Conservation (phyloP, 2,113 vertebrate species). For the Prionailurus viverrinus region DNA sequence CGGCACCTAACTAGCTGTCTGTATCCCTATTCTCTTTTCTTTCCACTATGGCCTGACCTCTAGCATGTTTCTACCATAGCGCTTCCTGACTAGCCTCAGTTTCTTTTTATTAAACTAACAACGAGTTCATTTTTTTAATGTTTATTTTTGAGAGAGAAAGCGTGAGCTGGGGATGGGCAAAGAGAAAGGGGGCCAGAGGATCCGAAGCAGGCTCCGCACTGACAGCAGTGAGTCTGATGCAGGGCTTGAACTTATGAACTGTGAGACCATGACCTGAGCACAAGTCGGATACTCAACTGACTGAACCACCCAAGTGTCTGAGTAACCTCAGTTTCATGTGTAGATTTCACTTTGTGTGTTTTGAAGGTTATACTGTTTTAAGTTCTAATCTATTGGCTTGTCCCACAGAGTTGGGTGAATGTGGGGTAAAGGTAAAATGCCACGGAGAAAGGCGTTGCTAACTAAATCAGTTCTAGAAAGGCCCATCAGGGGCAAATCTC, state of each 20-base stretch:
- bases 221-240: too few relatives aligned
- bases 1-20: neutral
- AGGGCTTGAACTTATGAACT: too few relatives aligned
- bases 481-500: neutral
- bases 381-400: neutral
- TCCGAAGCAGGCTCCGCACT: too few relatives aligned
- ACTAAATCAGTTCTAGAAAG: neutral
- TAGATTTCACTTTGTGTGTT: neutral
- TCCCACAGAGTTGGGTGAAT: neutral
- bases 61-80: neutral
- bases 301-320: too few relatives aligned
- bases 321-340: neutral
- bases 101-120: too few relatives aligned
- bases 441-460: neutral
- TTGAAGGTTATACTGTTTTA: neutral
- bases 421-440: neutral
- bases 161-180: too few relatives aligned
- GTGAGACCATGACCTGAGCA: too few relatives aligned
- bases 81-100: neutral
- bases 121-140: too few relatives aligned
- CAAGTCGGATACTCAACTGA: too few relatives aligned
- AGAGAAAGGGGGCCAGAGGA: too few relatives aligned
- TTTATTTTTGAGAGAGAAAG: too few relatives aligned
- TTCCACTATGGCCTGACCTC: neutral
- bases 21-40: neutral